phyloP scores from a whole-genome alignment of 2,113 vertebrate species.

The Mohoua ochrocephala region DNA sequence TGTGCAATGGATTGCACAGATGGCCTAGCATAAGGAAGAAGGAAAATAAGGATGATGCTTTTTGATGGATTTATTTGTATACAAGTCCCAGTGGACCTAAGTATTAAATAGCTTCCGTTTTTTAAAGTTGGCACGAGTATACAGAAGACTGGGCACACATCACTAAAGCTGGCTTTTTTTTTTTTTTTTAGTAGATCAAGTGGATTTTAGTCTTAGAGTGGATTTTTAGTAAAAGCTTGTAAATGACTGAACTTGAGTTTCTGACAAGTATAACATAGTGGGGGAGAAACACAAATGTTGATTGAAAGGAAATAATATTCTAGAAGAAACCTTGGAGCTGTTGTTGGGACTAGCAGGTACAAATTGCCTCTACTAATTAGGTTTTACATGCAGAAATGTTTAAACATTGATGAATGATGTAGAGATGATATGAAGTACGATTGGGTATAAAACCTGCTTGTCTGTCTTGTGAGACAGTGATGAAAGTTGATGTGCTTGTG shows the following conservation, averaged over 20 bases:
- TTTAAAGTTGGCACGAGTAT: not conserved
- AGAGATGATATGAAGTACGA: not conserved
- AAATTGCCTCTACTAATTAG: not conserved
- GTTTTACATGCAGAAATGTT: not conserved
- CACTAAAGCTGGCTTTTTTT: not conserved
- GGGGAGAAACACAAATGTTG: not conserved
- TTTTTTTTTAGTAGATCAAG: not conserved
- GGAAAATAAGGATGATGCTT: slow-evolving; percentile 33
- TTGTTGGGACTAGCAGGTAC: not conserved
- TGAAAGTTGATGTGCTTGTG: not conserved
- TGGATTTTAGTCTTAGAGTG: slow-evolving; percentile 25
- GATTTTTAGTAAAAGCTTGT: slow-evolving; percentile 10
- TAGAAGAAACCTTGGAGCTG: not conserved
- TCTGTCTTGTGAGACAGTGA: not conserved
- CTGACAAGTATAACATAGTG: not conserved
- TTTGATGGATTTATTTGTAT: slow-evolving; percentile 39
- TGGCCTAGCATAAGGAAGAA: slow-evolving; percentile 35
- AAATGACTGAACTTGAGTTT: not conserved
- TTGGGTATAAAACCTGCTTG: not conserved
- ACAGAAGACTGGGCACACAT: not conserved
- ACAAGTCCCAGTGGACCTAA: not conserved
- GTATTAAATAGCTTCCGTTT: slow-evolving; percentile 18
- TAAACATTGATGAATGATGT: too few species aligned
- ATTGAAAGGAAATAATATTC: not conserved
- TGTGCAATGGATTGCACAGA: slow-evolving; percentile 15